Evolutionary conservation across 1,140 invertebrate genomes (phyloP), one percentile per base, ranked within the genome.

Genomic region (Hyposmocoma kahamanoa): DNA sequence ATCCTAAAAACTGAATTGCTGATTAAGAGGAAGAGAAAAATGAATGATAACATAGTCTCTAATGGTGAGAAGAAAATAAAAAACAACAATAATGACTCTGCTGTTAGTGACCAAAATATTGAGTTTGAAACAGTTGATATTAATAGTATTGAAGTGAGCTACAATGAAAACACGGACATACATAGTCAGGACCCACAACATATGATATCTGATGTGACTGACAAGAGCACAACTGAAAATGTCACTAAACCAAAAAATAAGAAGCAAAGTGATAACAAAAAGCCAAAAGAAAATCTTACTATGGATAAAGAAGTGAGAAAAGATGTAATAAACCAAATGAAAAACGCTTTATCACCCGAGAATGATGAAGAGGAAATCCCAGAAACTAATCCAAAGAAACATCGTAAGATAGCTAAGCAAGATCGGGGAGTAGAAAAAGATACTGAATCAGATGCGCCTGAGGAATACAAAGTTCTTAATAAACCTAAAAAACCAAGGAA

Each of bases 1-100:
- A 69, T 81, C 34, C 60, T 82, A 52, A 73, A 72, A 54, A 71
- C 55, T 67, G 79, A 85, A 68, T 62, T 83, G 9, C 50, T 72
- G 42, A 81, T 85, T 51, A 46, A n/a, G 4, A 47, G 36, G n/a
- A 64, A 56, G 42, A 26, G 34, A 56, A 45, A 56, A 47, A 26
- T 66, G 24, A 50, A 56, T 34, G 56, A 52, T 38, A 24, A 43
- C 38, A 17, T 46, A 13, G 30, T 18, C 24, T 22, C 17, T 47
- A n/a, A 55, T 36, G 24, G 36, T 18, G n/a, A n/a, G 43, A 58
- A 47, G 18, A 46, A 48, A 21, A 22, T 19, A 22, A 30, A 26
- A 17, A 51, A 60, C 22, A 67, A 69, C 34, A 70, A 66, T 22
- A 72, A 67, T 59, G 57, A 69, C 32, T 34, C 19, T 24, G 54